These are phyloP conservation scores for Hyposoter didymator DNA, from an alignment of 2,888 invertebrate genomes.

Conservation along the genomic window DNA sequence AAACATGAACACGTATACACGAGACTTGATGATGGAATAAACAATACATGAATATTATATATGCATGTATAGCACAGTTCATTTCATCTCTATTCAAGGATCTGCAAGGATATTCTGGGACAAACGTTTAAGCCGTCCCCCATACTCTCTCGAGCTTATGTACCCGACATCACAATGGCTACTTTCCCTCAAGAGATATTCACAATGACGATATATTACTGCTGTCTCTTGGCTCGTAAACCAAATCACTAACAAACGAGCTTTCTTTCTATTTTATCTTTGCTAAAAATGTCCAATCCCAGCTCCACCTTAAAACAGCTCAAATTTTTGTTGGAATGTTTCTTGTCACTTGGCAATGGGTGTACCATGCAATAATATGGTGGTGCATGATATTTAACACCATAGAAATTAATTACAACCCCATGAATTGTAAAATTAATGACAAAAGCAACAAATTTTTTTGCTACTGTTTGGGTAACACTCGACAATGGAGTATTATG, in stretches of 20 bases:
- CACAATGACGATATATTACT: constrained; percentile 11
- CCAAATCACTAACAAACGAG: constrained; percentile 27
- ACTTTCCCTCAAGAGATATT: constrained; percentile 49
- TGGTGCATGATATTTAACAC: no score
- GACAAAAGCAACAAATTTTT: no score
- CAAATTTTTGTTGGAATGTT: no score
- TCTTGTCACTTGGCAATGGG: no score
- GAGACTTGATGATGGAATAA: constrained; percentile 27
- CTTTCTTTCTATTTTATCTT: background rate
- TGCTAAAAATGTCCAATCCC: no score
- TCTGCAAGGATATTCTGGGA: constrained; percentile 39
- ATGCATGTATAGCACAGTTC: constrained; percentile 19
- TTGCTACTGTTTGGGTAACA: no score
- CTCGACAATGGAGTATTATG: no score
- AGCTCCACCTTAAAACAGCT: no score
- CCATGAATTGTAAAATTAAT: no score
- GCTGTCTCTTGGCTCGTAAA: constrained; percentile 2
- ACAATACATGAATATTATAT: constrained; percentile 42
- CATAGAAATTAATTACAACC: no score
- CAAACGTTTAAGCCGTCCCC: constrained; percentile 38
- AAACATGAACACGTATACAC: background rate
- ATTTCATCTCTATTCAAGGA: constrained; percentile 45
- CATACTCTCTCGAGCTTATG: constrained; percentile 18
- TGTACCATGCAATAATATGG: no score
- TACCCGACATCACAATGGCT: constrained; percentile 44